phyloP scores from a whole-genome alignment of 1,140 invertebrate species.

The Sitophilus oryzae region DNA sequence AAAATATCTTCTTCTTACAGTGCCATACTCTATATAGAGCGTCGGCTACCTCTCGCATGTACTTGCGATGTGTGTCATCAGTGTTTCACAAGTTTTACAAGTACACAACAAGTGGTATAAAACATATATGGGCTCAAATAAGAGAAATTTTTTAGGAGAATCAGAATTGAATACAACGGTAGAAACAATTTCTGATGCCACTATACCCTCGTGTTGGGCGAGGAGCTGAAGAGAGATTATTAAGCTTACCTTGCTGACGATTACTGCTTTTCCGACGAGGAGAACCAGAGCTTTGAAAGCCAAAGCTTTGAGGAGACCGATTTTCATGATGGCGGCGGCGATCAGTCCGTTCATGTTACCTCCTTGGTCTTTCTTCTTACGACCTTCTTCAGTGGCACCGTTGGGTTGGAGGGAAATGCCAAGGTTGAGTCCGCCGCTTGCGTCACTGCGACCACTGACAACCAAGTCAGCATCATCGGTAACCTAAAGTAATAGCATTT shows the following conservation, averaged over 20 bases:
- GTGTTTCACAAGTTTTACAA: too few species aligned
- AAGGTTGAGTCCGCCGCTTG: slow-evolving; percentile 64
- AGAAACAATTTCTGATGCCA: too few species aligned
- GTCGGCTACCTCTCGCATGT: too few species aligned
- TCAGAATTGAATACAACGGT: too few species aligned
- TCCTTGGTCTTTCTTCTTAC: slow-evolving; percentile 70
- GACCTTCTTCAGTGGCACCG: slow-evolving; percentile 30
- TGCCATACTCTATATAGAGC: too few species aligned
- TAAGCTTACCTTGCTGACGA: slow-evolving; percentile 60
- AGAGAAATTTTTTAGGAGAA: too few species aligned
- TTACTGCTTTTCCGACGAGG: slow-evolving; percentile 73
- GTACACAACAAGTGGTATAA: too few species aligned
- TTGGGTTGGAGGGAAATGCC: slow-evolving; percentile 63
- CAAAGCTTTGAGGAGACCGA: slow-evolving; percentile 69
- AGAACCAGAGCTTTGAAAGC: slow-evolving; percentile 75
- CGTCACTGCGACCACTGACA: slow-evolving; percentile 60
- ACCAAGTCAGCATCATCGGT: slow-evolving; percentile 71
- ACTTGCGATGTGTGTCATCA: too few species aligned
- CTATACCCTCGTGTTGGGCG: too few species aligned
- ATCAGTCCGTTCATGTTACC: slow-evolving; percentile 64
- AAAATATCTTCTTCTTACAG: too few species aligned
- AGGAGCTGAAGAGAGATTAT: too few species aligned
- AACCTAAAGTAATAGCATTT: slow-evolving; percentile 41
- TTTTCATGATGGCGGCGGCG: slow-evolving; percentile 69
- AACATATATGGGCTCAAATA: too few species aligned